A percentile compares a stretch with the other conserved stretches of the same genome.
These are phyloP conservation scores for Kryptolebias ocellatus DNA, from an alignment of 2,797 vertebrate species.

Conservation along the genomic window DNA sequence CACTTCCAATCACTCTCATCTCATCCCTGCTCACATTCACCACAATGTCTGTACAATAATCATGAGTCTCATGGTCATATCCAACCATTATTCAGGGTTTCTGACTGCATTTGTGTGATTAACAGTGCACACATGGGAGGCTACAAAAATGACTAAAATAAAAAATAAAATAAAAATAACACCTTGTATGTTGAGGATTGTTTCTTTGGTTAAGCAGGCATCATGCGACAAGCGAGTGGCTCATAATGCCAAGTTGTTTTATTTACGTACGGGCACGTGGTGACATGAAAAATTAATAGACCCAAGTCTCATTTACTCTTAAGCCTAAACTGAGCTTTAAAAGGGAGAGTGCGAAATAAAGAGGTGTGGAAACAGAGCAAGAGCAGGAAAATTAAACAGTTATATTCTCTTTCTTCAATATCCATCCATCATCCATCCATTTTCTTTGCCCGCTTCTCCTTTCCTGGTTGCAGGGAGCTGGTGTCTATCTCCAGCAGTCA, in stretches of 20 bases:
- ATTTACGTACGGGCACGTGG: slow-evolving; percentile 68
- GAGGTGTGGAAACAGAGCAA: slow-evolving; percentile 15
- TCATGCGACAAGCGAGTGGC: slow-evolving; percentile 62
- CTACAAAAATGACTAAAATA: background rate
- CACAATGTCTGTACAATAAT: slow-evolving; percentile 15
- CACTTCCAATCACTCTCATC: slow-evolving; percentile 46
- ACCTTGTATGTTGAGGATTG: background rate
- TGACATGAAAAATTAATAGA: slow-evolving; percentile 79
- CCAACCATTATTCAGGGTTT: slow-evolving; percentile 10
- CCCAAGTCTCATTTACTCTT: slow-evolving; percentile 68
- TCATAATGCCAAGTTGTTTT: slow-evolving; percentile 73
- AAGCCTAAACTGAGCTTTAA: slow-evolving; percentile 72
- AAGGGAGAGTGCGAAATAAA: slow-evolving; percentile 68
- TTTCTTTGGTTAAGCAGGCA: slow-evolving; percentile 46
- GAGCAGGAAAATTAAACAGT: slow-evolving; percentile 1
- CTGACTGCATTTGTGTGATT: slow-evolving; percentile 5
- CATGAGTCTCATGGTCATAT: slow-evolving; percentile 9
- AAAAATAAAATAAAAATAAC: background rate
- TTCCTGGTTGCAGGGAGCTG: too few relatives aligned
- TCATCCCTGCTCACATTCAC: slow-evolving; percentile 10
- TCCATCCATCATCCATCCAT: too few relatives aligned
- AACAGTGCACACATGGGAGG: fast-evolving
- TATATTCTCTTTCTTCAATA: too few relatives aligned
- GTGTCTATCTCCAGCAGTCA: too few relatives aligned
- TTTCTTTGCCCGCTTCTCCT: too few relatives aligned